These are phyloP conservation scores for Scaptomyza pallida DNA, from an alignment of 1,140 invertebrate genomes.

Conservation along the genomic window DNA sequence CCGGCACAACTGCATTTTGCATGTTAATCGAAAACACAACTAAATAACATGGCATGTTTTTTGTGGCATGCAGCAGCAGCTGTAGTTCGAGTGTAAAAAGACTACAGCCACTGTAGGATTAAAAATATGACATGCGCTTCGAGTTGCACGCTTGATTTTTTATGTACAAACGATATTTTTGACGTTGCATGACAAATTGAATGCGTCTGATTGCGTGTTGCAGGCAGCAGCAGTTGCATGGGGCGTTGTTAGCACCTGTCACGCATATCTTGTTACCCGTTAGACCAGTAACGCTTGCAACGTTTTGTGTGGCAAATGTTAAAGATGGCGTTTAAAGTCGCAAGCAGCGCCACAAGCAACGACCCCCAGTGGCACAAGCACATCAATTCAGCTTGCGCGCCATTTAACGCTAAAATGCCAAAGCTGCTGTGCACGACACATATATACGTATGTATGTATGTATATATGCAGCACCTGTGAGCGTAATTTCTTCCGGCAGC, in stretches of 20 bases:
- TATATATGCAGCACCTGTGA: conserved; percentile 51
- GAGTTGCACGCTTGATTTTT: conserved; percentile 25
- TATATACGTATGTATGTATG: conserved; percentile 22
- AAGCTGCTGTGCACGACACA: conserved; percentile 40
- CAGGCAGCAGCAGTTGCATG: background rate
- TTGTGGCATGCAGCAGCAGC: conserved; percentile 5
- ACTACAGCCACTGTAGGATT: conserved; percentile 19
- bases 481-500: conserved; percentile 70
- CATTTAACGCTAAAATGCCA: conserved; percentile 80
- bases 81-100: background rate
- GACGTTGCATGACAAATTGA: conserved; percentile 38
- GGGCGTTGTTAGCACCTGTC: conserved; percentile 48
- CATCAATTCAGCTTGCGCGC: conserved; percentile 75
- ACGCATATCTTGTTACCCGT: conserved; percentile 47
- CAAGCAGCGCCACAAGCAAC: conserved; percentile 1
- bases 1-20: conserved; percentile 13
- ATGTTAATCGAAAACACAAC: conserved; percentile 22
- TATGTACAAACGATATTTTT: background rate
- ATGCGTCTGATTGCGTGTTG: conserved; percentile 39
- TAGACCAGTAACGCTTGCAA: conserved; percentile 11
- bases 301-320: conserved; percentile 48
- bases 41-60: conserved; percentile 4
- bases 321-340: conserved; percentile 44
- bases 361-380: conserved; percentile 34
- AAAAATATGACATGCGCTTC: conserved; percentile 37